Base-by-base conservation (phyloP, 2,797 vertebrate species). In the Amblyraja radiata region DNA sequence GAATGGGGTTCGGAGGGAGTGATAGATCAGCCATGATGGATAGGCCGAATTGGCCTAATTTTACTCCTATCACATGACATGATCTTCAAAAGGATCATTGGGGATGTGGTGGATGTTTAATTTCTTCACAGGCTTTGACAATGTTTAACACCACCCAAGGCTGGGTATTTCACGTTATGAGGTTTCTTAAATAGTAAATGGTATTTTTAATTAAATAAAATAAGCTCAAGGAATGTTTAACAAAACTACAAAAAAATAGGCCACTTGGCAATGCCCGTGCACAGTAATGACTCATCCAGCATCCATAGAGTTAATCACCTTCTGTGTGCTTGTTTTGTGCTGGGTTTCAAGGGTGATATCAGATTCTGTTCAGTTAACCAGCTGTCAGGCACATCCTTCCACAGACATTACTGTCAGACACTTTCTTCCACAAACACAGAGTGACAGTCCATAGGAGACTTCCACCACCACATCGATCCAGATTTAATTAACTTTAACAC, bases 401-500 rank as follows among this genome's bases (percentile, higher is more conserved):
- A 92, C 39, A 92, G 46, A 58, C 39, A 92, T 92, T 92, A 46
- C 90, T 92, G 90, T 54, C 90, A 92, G 71, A 46, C 68, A 74
- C 39, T 92, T 92, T 39, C 36, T 76, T 73, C 36, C 5, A 92
- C 39, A 92, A 74, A 92, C 90, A 92, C 90, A 28, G 90, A 74
- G 71, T 92, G 71, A 92, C 90, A 54, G 90, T n/a, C n/a, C 71
- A 74, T 36, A 7, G 90, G 36, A 92, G 68, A 76, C 90, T 74
- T 73, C 10, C 21, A 74, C 90, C 46, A 6, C 23, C 71, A 46
- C 90, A 73, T 92, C 16, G 39, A 76, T n/a, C 71, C 73, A 76
- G 54, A 71, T 76, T 76, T 92, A 76, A 92, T 92, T 92, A 76
- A 92, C 71, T 92, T 76, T 92, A 92, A 76, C 68, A 54, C 32